These are phyloP conservation scores for Pyrocoelia pectoralis DNA, from an alignment of 2,888 invertebrate genomes.

Conservation along the genomic window DNA sequence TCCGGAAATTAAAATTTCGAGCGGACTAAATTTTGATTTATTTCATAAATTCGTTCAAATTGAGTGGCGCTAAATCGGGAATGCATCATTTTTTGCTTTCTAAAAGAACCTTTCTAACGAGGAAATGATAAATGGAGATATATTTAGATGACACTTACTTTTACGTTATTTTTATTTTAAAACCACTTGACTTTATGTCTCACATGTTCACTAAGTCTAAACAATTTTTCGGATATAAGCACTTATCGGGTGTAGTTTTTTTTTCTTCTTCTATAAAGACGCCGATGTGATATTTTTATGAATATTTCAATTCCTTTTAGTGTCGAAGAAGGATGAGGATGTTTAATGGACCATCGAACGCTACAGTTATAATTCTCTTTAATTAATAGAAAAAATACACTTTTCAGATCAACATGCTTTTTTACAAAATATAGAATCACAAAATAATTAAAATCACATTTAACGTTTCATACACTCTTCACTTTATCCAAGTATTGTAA, in stretches of 20 bases:
- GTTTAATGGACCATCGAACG: not conserved
- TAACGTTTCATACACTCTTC: no score
- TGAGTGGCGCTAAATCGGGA: constrained; percentile 29
- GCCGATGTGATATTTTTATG: constrained; percentile 34
- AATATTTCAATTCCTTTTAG: constrained; percentile 8
- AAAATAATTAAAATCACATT: not conserved
- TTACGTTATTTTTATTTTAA: constrained; percentile 34
- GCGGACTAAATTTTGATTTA: constrained; percentile 36
- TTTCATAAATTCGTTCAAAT: constrained; percentile 31
- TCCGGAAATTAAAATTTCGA: constrained; percentile 47
- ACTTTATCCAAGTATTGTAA: no score
- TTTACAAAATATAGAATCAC: not conserved
- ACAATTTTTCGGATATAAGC: constrained; percentile 45
- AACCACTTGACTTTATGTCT: constrained; percentile 44
- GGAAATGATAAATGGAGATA: constrained; percentile 33
- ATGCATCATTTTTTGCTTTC: not conserved
- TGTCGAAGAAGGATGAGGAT: not conserved
- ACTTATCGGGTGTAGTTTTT: constrained; percentile 40
- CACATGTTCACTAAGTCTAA: constrained; percentile 42
- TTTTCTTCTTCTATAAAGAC: constrained; percentile 32
- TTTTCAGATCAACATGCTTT: not conserved
- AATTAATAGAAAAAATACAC: constrained; percentile 11
- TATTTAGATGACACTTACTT: constrained; percentile 29
- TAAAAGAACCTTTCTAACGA: constrained; percentile 16
- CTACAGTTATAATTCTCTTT: not conserved